Conservation (phyloP, 2,888 invertebrate species). For the Patella caerulea region DNA sequence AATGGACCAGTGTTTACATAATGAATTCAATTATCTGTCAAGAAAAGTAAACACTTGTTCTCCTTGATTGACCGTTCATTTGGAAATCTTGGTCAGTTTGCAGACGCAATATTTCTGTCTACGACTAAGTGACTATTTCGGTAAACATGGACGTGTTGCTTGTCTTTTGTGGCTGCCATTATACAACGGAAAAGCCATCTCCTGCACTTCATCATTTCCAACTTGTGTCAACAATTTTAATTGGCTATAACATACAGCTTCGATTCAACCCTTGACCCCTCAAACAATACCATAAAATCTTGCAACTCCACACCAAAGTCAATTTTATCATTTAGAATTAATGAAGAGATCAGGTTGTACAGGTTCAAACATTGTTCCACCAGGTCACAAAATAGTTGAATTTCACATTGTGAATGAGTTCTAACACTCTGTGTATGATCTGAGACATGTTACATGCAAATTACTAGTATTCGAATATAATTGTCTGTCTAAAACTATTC, state of each 20-base stretch:
- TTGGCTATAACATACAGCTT: conserved; percentile 27
- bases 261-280: conserved; percentile 23
- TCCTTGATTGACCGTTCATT: conserved; percentile 21
- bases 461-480: too few relatives aligned
- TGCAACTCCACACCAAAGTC: not conserved
- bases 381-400: too few relatives aligned
- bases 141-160: conserved; percentile 24
- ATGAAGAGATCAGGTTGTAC: too few relatives aligned
- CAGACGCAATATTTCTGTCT: conserved; percentile 13
- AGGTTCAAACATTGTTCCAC: too few relatives aligned
- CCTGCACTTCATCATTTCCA: conserved; percentile 18
- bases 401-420: too few relatives aligned
- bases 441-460: too few relatives aligned
- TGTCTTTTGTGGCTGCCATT: conserved; percentile 20
- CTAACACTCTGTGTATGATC: too few relatives aligned
- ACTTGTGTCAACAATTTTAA: conserved; percentile 23
- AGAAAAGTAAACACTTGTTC: conserved; percentile 24
- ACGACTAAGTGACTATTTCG: conserved; percentile 14
- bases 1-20: conserved; percentile 24
- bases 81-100: conserved; percentile 23
- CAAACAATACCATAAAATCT: not conserved
- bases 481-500: too few relatives aligned
- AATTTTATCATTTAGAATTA: not conserved
- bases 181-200: conserved; percentile 23
- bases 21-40: conserved; percentile 21